A percentile compares a stretch with the other conserved stretches of the same genome.
These are phyloP conservation scores for Nyctalus aviator DNA, from an alignment of 2,797 vertebrate genomes.

Conservation along the genomic window DNA sequence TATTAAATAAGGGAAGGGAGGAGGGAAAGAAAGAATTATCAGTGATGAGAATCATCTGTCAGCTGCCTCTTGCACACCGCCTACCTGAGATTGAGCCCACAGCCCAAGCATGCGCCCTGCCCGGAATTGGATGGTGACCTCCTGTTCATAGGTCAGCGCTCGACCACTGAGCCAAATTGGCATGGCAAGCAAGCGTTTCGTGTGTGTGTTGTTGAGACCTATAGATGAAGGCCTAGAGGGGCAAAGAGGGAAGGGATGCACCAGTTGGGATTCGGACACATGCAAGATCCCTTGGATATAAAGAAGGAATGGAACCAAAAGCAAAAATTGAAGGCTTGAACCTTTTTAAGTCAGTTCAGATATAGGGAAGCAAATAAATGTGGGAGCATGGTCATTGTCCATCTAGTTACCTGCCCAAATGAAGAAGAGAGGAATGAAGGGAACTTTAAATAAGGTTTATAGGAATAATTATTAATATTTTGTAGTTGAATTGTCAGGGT, in stretches of 20 bases:
- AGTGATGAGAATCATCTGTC: neutral
- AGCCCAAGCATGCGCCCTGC: too few species aligned
- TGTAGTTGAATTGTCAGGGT: neutral
- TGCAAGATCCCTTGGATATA: neutral
- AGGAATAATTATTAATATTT: conserved; percentile 32
- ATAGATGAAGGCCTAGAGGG: neutral
- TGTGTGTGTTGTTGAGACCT: neutral
- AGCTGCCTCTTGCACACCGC: neutral
- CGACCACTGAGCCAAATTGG: neutral
- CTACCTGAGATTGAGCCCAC: too few species aligned
- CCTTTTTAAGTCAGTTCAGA: neutral
- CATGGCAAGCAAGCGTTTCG: neutral
- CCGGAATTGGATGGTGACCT: too few species aligned
- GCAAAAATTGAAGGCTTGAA: conserved; percentile 1
- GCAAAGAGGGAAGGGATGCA: neutral
- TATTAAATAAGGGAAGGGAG: too few species aligned
- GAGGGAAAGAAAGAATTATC: neutral
- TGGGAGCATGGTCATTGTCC: neutral
- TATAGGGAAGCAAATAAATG: neutral
- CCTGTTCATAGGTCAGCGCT: too few species aligned
- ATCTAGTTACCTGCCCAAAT: neutral
- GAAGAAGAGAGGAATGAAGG: neutral
- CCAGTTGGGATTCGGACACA: neutral
- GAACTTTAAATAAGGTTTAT: conserved; percentile 11
- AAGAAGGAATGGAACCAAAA: conserved; percentile 39